Evolutionary conservation across 2,888 invertebrate genomes (phyloP).

Genomic region (Apamea anceps): DNA sequence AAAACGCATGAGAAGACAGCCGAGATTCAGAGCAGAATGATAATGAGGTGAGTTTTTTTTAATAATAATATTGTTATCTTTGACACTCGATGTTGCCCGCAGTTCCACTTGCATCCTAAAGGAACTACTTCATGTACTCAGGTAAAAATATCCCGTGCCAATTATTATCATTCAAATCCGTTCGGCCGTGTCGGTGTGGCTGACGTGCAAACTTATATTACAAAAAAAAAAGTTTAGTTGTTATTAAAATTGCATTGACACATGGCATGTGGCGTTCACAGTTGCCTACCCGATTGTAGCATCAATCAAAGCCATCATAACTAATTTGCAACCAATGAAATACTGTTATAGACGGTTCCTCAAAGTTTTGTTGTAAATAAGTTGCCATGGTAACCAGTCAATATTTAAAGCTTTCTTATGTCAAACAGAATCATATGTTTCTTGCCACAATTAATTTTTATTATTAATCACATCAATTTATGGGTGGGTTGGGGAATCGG

Average conservation of each 20-base stretch:
- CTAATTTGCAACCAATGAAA: not conserved
- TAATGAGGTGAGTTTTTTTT: constrained; percentile 77
- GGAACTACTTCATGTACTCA: not conserved
- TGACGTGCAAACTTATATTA: not conserved
- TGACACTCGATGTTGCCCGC: too few relatives aligned
- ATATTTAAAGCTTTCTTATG: not conserved
- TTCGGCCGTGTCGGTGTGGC: not conserved
- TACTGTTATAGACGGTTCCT: too few relatives aligned
- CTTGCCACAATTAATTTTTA: not conserved
- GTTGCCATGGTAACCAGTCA: constrained; percentile 17
- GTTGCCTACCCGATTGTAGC: constrained; percentile 30
- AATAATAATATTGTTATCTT: not conserved
- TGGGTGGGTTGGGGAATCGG: not conserved
- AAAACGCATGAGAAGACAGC: constrained; percentile 86
- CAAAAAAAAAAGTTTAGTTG: not conserved
- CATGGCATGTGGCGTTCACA: not conserved
- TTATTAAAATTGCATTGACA: not conserved
- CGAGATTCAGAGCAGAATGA: constrained; percentile 84
- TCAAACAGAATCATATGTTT: not conserved
- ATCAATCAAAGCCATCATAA: not conserved
- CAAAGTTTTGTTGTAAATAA: too few relatives aligned
- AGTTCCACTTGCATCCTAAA: not conserved
- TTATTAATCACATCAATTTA: not conserved
- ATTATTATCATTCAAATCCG: not conserved
- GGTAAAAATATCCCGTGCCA: not conserved